These are phyloP conservation scores for Papilio gigon DNA, from an alignment of 2,888 invertebrate genomes.

Conservation along the genomic window DNA sequence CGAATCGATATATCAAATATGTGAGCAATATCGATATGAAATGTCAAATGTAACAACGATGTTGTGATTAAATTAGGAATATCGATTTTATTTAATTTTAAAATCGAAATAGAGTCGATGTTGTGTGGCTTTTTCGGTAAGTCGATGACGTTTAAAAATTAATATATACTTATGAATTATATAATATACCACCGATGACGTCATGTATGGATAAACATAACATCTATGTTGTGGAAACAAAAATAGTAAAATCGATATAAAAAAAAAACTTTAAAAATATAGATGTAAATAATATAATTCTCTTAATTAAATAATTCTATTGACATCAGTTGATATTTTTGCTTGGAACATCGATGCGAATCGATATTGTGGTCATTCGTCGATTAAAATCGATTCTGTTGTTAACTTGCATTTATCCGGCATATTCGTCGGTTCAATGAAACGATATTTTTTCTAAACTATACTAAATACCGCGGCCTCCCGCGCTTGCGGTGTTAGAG, in stretches of 20 bases:
- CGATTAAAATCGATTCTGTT: not conserved
- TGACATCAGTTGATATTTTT: not conserved
- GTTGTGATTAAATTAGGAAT: constrained; percentile 5
- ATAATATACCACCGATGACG: constrained; percentile 10
- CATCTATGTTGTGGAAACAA: constrained; percentile 3
- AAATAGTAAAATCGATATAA: constrained; percentile 10
- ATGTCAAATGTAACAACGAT: not conserved
- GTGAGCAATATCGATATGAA: not conserved
- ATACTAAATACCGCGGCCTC: constrained; percentile 55
- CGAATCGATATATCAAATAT: constrained; percentile 6
- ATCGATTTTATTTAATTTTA: not conserved
- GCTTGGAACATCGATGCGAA: not conserved
- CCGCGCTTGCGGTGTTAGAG: constrained; percentile 59
- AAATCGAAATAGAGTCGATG: not conserved
- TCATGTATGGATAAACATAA: not conserved
- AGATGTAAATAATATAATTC: not conserved
- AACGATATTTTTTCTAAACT: constrained; percentile 63
- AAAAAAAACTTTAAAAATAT: constrained; percentile 1
- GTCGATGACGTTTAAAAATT: not conserved
- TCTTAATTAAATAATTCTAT: not conserved
- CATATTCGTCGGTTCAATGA: constrained; percentile 44
- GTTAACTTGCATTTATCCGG: constrained; percentile 61
- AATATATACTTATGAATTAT: not conserved
- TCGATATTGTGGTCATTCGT: not conserved
- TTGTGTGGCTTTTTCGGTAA: not conserved